Base-by-base conservation (phyloP, 2,113 vertebrate species). In the Rhabdomys dilectus region DNA sequence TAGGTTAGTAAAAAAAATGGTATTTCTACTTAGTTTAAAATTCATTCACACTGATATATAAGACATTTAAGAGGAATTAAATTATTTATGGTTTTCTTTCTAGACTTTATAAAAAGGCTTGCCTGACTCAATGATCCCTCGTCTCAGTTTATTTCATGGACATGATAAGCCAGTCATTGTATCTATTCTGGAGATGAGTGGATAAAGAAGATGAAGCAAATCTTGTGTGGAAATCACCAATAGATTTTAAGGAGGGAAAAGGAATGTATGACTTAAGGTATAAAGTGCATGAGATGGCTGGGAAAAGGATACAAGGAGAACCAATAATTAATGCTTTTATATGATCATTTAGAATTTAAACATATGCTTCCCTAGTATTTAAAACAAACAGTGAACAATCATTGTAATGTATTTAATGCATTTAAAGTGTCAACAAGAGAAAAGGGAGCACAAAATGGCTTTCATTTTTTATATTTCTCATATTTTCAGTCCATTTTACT, bases 361-460 rank as follows among this genome's bases (percentile, higher is more conserved):
- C 26, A 90, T 51, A 77, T 60, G 64, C 42, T 51, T 75, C n/a
- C 64, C 29, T 92, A 58, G 80, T 94, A 78, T 56, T 90, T 92
- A 95, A 92, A 62, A 75, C 12, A 84, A 24, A 10, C 22, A 75
- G 89, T 80, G 19, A 94, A 21, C 17, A 82, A 70, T 45, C 45
- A 94, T 48, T 88, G 72, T 13, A 77, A 68, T 64, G 24, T 58
- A 81, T 81, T 91, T 70, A 73, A 15, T n/a, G 90, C 77, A 72
- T 12, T 58, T 86, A 77, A 93, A 93, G 5, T 42, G 16, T 1
- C 89, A n/a, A 36, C 58, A 89, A 87, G 22, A 15, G 24, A 89
- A 66, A 80, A 62, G 26, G 0, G 31, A 48, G 36, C 12, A 87
- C 8, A 58, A 66, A 78, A 70, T 21, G 21, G 42, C 39, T 90